Evolutionary conservation across 2,797 vertebrate species (phyloP), one percentile per base, ranked within the genome.

Genomic region (Pangasius macronema): DNA sequence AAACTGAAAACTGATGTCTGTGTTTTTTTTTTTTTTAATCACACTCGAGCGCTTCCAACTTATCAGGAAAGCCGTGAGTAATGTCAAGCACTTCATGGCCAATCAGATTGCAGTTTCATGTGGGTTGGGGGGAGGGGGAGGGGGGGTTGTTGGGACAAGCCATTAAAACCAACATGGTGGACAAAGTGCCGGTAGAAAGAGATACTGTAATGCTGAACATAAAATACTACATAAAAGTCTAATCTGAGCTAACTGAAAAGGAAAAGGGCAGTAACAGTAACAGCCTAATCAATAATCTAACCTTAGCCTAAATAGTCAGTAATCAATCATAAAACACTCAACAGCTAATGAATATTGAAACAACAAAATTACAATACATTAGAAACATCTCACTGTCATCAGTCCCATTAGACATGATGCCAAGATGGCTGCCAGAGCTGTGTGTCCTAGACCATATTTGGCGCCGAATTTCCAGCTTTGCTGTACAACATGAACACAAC

Each of bases 1-100:
- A 85, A 85, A 86, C 84, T 75, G 22, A 68, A 46, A 49, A 82
- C 55, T 27, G 20, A 0, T 42, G 36, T 82, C 80, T 82, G 55
- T 14, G 42, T 59, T 36, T 33, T 61, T 39, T 59, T 27, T 39
- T n/a, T 46, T 73, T 46, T 6, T 42, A 4, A 59, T 80, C 22
- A 80, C 30, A 80, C 77, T 11, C 53, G 10, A 39, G 18, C 24
- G 57, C 13, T 18, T 82, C 36, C 8, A 42, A 16, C 39, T 14
- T 46, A 16, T 82, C 80, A 82, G 53, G 39, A 81, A 77, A 20
- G 27, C 7, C 24, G 18, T 76, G 10, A 3, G 73, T 20, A 30
- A 53, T 24, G 33, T 27, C 33, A 27, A 27, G 33, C 53, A 27
- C 14, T 24, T 81, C 10, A 22, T 57, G 53, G 14, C 53, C 20